Percentiles rank a stretch among this genome's conserved stretches.
Conservation (phyloP, 2,113 vertebrate genomes). For the Felis chaus region DNA sequence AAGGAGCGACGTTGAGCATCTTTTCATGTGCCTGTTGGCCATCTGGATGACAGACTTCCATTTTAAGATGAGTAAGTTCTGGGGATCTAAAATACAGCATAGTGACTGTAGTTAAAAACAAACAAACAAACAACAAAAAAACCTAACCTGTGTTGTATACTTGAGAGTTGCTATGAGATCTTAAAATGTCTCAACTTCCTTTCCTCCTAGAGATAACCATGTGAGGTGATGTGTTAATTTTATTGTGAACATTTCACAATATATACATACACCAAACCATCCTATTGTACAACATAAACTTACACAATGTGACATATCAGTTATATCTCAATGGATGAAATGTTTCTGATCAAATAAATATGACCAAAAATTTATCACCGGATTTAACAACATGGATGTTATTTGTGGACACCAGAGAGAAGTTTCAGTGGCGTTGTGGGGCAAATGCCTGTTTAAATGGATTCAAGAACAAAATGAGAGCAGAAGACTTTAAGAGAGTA, state of each 20-base stretch:
- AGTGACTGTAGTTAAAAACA: neutral
- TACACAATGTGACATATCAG: neutral
- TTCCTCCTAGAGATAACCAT: too few relatives aligned
- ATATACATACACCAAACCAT: neutral
- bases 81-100: neutral
- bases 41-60: neutral
- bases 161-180: neutral
- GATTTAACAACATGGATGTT: neutral
- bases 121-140: too few relatives aligned
- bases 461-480: neutral
- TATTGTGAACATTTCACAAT: neutral
- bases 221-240: neutral
- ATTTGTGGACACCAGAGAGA: neutral
- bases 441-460: neutral
- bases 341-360: neutral
- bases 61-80: neutral
- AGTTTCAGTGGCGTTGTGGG: neutral
- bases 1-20: too few relatives aligned
- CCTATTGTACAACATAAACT: neutral
- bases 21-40: too few relatives aligned
- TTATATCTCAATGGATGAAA: neutral
- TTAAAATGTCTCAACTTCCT: neutral
- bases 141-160: neutral
- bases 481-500: neutral
- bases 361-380: neutral